Conservation (phyloP, 1,140 invertebrate genomes). For the Oppia nitens region DNA sequence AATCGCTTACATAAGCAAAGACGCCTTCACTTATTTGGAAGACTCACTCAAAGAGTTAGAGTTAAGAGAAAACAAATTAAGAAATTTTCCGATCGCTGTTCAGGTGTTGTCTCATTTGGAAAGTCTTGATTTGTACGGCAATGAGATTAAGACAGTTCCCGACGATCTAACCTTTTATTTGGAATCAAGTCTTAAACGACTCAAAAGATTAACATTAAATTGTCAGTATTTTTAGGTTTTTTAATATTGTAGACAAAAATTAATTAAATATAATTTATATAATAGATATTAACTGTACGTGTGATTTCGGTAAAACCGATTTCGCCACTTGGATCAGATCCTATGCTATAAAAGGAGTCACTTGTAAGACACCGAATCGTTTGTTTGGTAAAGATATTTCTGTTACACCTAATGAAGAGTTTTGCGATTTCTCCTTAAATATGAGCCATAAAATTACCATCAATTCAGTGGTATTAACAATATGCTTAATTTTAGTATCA, state of each 20-base stretch:
- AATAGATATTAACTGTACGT: conserved; percentile 14
- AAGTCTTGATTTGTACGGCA: conserved; percentile 13
- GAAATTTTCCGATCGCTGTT: conserved; percentile 10
- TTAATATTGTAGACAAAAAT: not conserved
- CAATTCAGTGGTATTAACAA: not conserved
- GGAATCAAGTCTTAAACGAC: conserved; percentile 5
- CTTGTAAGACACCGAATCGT: not conserved
- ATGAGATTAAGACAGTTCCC: conserved; percentile 11
- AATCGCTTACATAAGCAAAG: conserved; percentile 2
- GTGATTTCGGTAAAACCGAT: conserved; percentile 15
- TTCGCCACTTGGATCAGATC: conserved; percentile 15
- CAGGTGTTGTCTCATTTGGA: conserved; percentile 11
- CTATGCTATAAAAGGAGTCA: conserved; percentile 15
- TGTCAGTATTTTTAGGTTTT: conserved; percentile 4
- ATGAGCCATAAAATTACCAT: not conserved
- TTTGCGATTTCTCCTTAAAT: conserved; percentile 7
- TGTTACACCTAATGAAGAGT: conserved; percentile 14
- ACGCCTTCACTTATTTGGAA: conserved; percentile 15
- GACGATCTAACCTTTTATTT: conserved; percentile 8
- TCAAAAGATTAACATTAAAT: conserved; percentile 10
- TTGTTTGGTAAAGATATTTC: conserved; percentile 11
- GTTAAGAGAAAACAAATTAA: conserved; percentile 13
- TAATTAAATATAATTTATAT: not conserved
- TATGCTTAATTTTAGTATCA: no score
- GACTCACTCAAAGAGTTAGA: conserved; percentile 12